Evolutionary conservation across 2,888 invertebrate species (phyloP), one percentile per base, ranked within the genome.

Genomic region (Heliconius charithonia): DNA sequence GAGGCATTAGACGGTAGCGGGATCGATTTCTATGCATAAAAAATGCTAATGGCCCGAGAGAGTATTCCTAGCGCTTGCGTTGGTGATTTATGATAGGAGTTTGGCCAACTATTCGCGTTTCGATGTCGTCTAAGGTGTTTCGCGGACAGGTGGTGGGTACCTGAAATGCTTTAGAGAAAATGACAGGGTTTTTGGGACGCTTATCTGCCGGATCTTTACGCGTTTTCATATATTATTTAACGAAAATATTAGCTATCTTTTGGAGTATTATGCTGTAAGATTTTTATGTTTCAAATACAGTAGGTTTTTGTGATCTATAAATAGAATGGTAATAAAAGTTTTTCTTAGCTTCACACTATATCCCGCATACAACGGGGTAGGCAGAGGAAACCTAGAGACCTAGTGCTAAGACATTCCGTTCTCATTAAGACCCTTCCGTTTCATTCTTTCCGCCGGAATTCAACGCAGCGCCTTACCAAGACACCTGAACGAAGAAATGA

Each of bases 1-100:
- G 94, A 94, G 93, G 94, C 95, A 94, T 95, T 94, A 94, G 93
- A 91, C 91, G 89, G 92, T 90, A 87, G 88, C 84, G 83, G 93
- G 95, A 94, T 95, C 95, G 95, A 95, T 95, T 94, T 89, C 91
- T 94, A 93, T 95, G 94, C 94, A 95, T 95, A 95, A 95, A 94
- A 94, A 94, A 95, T 94, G 94, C 90, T 94, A 94, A 95, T 95
- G 94, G 94, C 89, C 84, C 91, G 86, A 85, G 87, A 85, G 93
- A 93, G 92, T 91, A 90, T 89, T 89, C 87, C 87, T 88, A 88
- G 88, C 85, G 89, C 88, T 84, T 84, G 90, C 88, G 89, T 89
- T 86, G 90, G 83, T 95, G 94, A 95, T 94, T 95, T 94, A 95
- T 94, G 93, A 83, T 86, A 78, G 79, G 88, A 91, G 89, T 89